A percentile compares a stretch with the other conserved stretches of the same genome.
These are phyloP conservation scores for Tetramorium bicarinatum DNA, from an alignment of 2,888 invertebrate genomes.

Conservation along the genomic window DNA sequence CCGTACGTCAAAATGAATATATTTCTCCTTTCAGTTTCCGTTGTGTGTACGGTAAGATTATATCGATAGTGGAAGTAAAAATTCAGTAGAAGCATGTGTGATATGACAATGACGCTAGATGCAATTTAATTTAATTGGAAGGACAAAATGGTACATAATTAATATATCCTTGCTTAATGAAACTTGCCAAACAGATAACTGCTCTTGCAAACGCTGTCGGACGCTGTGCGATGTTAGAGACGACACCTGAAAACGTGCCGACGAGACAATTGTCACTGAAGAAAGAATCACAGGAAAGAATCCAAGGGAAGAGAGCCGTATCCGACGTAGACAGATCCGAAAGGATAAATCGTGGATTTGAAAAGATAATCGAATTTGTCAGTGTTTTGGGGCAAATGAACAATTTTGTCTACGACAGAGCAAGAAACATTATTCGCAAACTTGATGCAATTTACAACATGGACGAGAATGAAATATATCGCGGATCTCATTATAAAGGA, in stretches of 20 bases:
- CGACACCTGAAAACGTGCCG: constrained; percentile 2
- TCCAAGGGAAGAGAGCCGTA: background rate
- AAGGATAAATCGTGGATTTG: constrained; percentile 86
- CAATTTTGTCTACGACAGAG: constrained; percentile 86
- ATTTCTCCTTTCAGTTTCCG: background rate
- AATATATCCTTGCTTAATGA: background rate
- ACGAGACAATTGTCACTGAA: background rate
- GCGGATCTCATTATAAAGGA: constrained; percentile 42
- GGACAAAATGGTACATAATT: background rate
- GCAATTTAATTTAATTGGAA: background rate
- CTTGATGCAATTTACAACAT: constrained; percentile 86
- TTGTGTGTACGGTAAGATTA: constrained; percentile 32
- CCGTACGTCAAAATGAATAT: constrained; percentile 12
- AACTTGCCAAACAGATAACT: background rate
- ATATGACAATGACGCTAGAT: too few relatives aligned
- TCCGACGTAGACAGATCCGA: constrained; percentile 78
- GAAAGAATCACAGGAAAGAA: constrained; percentile 7
- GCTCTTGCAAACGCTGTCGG: background rate
- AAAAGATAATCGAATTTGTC: constrained; percentile 87
- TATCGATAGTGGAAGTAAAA: too few relatives aligned
- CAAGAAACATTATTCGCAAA: constrained; percentile 85
- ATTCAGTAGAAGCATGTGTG: too few relatives aligned
- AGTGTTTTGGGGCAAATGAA: constrained; percentile 87
- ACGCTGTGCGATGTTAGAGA: background rate
- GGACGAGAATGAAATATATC: constrained; percentile 78